Evolutionary conservation across 2,113 vertebrate species (phyloP), one percentile per base, ranked within the genome.

Genomic region (Forbesichthys agassizii): DNA sequence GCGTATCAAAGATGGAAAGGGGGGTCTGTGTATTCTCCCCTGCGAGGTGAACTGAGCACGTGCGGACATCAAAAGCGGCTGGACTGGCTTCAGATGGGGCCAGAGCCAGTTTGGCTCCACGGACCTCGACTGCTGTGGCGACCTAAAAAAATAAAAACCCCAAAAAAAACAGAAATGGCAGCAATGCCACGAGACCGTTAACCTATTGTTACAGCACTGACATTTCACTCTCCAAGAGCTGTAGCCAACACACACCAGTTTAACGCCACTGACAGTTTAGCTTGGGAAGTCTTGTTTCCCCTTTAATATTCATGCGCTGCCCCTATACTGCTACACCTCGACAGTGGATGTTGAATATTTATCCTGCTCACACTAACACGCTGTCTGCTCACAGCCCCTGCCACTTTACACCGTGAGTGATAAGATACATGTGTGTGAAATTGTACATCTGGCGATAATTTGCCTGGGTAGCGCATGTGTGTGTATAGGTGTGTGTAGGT

Each of bases 331-430:
- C n/a, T 18, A 51, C 75, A 55, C 67, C 68, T 48, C 64, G 76
- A 79, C 66, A 14, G 52, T 49, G 58, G 64, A 79, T 79, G 79
- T 86, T 84, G 86, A 90, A 90, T 89, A 91, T 91, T 91, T 70
- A 90, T 87, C 67, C 66, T 27, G 68, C 77, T 88, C 86, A 78
- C 83, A 84, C 83, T 79, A 75, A 61, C 81, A 59, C 71, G 71
- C 74, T 66, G 68, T 57, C 84, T 67, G 71, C 81, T 81, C 79
- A 56, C 79, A 65, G 71, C 63, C 61, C 27, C 64, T 69, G 70
- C 82, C 67, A 58, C 71, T 77, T 79, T 68, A 52, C 65, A 61
- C 77, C 68, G 81, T 64, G 47, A 52, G 52, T 72, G 64, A 73
- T 62, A 69, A 79, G 58, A 51, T 61, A 77, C 62, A 48, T 78